Base-by-base conservation (phyloP, 2,888 invertebrate genomes). In the Parnassius glacialis region DNA sequence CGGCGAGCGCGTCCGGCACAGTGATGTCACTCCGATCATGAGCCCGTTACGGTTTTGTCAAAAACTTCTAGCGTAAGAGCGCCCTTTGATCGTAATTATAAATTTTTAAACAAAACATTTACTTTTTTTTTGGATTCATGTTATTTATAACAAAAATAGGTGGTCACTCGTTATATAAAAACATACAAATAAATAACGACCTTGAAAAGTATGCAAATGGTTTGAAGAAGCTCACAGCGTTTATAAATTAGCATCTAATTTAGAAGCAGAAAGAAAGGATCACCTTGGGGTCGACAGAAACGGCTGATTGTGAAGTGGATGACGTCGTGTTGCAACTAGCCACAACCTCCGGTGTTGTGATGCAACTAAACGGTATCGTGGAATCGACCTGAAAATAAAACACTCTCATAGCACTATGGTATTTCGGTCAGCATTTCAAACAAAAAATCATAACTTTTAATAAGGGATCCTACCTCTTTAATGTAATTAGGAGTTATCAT, bases 321-420 rank as follows among this genome's bases (percentile, higher is more conserved):
- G 89, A 73, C 51, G 90, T 87, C 64, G 88, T 87, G 80, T 83
- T 86, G 84, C 90, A 88, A 74, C 85, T 85, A 68, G 85, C 72
- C 80, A 87, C 90, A 71, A 90, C 90, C 84, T 90, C 90, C 62
- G 90, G 88, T 62, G 85, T 87, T 74, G 90, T 90, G 87, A 91
- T 90, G 87, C 90, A 90, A 82, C 85, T 90, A 80, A 90, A 91
- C 78, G 90, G 87, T 78, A 91, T 90, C 67, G 89, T 87, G 64
- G 90, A 83, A 76, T 91, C 90, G 73, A 88, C 86, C 90, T 91
- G 89, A 67, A 80, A 75, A 81, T 67, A 76, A 66, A 68, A 65
- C 54, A 59, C 45, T 16, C 20, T 13, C 12, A 34, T 58, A 47
- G 51, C 64, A 78, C 67, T 62, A 47, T 44, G 44, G 57, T 44